A percentile compares a stretch with the other conserved stretches of the same genome.
These are phyloP conservation scores for Corydoras maculifer DNA, from an alignment of 2,113 vertebrate genomes.

Conservation along the genomic window DNA sequence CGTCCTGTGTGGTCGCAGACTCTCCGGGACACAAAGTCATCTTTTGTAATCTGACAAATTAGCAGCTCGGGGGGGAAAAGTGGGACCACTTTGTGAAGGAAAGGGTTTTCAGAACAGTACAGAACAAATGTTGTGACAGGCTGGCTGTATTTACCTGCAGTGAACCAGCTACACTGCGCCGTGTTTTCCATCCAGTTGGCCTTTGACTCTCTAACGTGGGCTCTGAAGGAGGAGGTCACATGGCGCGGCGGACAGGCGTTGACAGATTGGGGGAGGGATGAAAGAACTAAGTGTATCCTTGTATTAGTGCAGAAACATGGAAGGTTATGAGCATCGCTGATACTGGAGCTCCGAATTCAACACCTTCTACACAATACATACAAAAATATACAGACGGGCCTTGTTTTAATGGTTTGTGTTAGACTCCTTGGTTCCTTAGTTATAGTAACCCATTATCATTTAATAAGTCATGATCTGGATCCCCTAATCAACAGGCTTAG, in stretches of 20 bases:
- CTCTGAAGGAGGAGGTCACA: conserved; percentile 29
- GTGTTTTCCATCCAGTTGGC: conserved; percentile 45
- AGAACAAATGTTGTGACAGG: conserved; percentile 47
- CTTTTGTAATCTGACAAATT: conserved; percentile 32
- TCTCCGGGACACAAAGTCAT: conserved; percentile 37
- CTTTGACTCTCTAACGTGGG: conserved; percentile 38
- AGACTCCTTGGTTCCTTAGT: no score
- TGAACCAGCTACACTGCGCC: conserved; percentile 13
- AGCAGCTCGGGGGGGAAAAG: conserved; percentile 4
- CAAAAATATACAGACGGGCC: no score
- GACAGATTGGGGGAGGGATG: conserved; percentile 20
- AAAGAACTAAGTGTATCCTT: neutral
- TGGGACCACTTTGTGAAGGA: conserved; percentile 23
- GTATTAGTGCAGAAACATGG: no score
- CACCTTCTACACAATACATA: no score
- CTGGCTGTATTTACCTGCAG: conserved; percentile 37
- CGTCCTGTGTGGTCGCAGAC: conserved; percentile 20
- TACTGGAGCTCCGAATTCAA: no score
- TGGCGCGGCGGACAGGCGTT: conserved; percentile 38
- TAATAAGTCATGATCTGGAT: no score
- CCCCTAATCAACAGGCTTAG: no score
- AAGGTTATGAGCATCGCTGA: no score
- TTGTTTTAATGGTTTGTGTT: no score
- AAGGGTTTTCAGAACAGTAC: conserved; percentile 15
- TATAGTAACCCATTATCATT: no score